These are phyloP conservation scores for Caloenas nicobarica DNA, from an alignment of 2,113 vertebrate genomes.

Conservation along the genomic window DNA sequence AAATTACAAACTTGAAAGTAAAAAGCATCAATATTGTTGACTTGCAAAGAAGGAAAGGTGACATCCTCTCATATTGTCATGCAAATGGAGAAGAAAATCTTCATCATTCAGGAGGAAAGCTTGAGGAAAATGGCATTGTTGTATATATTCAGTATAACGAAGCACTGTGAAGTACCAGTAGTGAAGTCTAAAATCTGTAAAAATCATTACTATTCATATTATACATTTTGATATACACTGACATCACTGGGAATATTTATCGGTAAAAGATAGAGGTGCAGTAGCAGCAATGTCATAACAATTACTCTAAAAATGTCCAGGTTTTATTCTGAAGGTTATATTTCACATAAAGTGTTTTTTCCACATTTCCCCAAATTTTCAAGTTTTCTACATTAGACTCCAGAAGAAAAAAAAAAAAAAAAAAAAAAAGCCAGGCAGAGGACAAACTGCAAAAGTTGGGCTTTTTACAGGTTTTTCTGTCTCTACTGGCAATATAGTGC, in stretches of 20 bases:
- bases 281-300: background rate
- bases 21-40: slow-evolving; percentile 15
- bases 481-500: background rate
- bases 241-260: background rate
- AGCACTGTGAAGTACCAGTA: background rate
- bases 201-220: background rate
- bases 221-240: background rate
- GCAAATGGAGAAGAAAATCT: slow-evolving; percentile 22
- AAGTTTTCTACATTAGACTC: background rate
- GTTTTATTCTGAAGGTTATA: background rate
- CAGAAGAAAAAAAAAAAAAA: fast-evolving
- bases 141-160: slow-evolving; percentile 1
- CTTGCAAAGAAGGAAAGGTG: background rate
- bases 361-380: background rate
- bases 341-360: background rate
- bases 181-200: slow-evolving; percentile 10
- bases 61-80: background rate
- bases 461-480: background rate
- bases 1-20: slow-evolving; percentile 46
- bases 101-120: background rate
- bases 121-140: background rate
- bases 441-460: background rate
- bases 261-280: background rate
- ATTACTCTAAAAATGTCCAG: background rate
- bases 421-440: background rate